phyloP scores from a whole-genome alignment of 2,113 vertebrate genomes.

The Austrofundulus limnaeus region DNA sequence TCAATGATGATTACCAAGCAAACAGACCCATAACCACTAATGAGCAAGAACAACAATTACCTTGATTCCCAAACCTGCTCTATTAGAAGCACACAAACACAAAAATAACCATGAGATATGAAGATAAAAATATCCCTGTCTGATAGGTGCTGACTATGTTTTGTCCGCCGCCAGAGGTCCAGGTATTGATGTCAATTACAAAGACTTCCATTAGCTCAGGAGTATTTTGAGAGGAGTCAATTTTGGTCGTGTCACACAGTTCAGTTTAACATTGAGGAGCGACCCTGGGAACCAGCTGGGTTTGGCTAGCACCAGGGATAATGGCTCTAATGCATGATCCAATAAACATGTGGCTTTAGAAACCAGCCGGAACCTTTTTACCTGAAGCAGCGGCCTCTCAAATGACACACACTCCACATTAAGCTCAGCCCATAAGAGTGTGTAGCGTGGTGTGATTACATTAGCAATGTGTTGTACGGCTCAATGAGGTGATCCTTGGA shows the following conservation, averaged over 20 bases:
- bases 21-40: conserved; percentile 3
- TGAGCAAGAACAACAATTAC: conserved; percentile 9
- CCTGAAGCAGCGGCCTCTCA: conserved; percentile 62
- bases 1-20: conserved; percentile 4
- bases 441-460: conserved; percentile 67
- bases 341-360: conserved; percentile 71
- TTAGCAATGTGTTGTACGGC: conserved; percentile 68
- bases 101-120: conserved; percentile 45
- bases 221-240: conserved; percentile 64
- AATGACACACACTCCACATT: conserved; percentile 70
- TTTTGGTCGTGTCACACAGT: conserved; percentile 65
- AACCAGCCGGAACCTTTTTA: conserved; percentile 68
- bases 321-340: conserved; percentile 67
- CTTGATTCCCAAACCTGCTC: neutral
- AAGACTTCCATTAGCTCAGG: conserved; percentile 62
- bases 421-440: conserved; percentile 58
- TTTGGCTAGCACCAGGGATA: conserved; percentile 59
- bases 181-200: conserved; percentile 71
- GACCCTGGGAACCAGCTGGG: conserved; percentile 58
- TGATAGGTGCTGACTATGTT: conserved; percentile 48
- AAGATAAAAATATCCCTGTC: conserved; percentile 55
- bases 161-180: conserved; percentile 23
- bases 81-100: conserved; percentile 44
- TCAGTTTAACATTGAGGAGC: conserved; percentile 69
- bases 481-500: conserved; percentile 64